Conservation (phyloP, 2,113 vertebrate species). For the Leuciscus idus region DNA sequence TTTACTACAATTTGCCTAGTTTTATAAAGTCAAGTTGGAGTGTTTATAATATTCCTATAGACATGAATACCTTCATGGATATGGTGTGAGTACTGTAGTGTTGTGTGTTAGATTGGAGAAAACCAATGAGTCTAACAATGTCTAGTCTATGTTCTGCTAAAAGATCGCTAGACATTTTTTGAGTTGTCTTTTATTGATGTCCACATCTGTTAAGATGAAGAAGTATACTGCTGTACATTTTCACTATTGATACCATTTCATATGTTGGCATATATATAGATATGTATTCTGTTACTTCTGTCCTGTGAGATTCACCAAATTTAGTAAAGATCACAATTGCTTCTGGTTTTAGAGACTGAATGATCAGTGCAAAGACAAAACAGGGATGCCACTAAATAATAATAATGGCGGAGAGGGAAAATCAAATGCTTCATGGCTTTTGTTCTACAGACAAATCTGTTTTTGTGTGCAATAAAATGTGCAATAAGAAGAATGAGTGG, state of each 20-base stretch:
- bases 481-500: slow-evolving; percentile 56
- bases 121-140: background rate
- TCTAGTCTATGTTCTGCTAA: background rate
- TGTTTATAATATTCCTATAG: slow-evolving; percentile 73
- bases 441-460: slow-evolving; percentile 60
- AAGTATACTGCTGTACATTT: background rate
- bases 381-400: slow-evolving; percentile 7
- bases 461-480: slow-evolving; percentile 78
- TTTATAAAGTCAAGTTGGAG: slow-evolving; percentile 76
- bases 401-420: slow-evolving; percentile 30
- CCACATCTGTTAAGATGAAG: background rate
- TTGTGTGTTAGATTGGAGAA: background rate
- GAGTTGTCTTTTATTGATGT: background rate
- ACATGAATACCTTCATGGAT: slow-evolving; percentile 48
- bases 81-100: slow-evolving; percentile 50
- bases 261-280: background rate
- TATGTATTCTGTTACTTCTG: background rate
- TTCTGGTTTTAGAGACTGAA: background rate
- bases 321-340: background rate
- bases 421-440: background rate
- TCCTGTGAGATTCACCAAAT: background rate
- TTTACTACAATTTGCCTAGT: slow-evolving; percentile 74
- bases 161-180: background rate
- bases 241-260: background rate
- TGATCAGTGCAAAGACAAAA: background rate